Base-by-base conservation (phyloP, 2,797 vertebrate genomes). In the Lutjanus argentimaculatus region DNA sequence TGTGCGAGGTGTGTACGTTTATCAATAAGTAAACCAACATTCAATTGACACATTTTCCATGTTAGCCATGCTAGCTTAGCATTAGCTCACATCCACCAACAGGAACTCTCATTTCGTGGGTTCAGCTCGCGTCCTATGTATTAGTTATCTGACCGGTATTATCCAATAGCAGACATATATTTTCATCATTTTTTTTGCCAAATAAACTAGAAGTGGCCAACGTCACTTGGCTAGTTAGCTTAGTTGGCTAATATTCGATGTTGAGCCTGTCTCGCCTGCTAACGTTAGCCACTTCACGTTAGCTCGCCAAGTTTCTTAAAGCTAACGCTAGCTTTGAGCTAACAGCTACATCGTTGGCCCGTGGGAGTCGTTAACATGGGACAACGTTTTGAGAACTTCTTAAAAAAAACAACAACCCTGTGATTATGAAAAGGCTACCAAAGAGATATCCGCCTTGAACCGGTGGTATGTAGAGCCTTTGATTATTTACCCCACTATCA, bases 401-500 rank as follows among this genome's bases (percentile, higher is more conserved):
- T 46, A 63, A 19, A n/a, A 51, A 8, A 25, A 56, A n/a, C 11
- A 51, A 8, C 30, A 56, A n/a, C 11, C 0, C 0, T 0, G 6
- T 40, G 1, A 0, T 48, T 40, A 9, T 2, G 19, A 17, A 12
- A 1, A 58, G 2, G 4, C 5, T 1, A 16, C 19, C 1, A 11
- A 11, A 25, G 8, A 0, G 1, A 17, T 8, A 40, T 0, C 0
- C 4, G 2, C 8, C 6, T 46, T 6, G 22, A 53, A 25, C 2
- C 0, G 2, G 3, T 56, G 3, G 2, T 40, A 13, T 1, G 4
- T 1, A 1, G 17, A 52, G 3, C 2, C 17, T 43, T 65, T 77
- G 1, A 2, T 21, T 19, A 73, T 94, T 97, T 95, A 98, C 98
- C 97, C 97, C 96, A 81, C 97, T 97, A 86, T 97, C 97, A 85